Conservation (phyloP, 2,888 invertebrate species). For the Galeruca laticollis region DNA sequence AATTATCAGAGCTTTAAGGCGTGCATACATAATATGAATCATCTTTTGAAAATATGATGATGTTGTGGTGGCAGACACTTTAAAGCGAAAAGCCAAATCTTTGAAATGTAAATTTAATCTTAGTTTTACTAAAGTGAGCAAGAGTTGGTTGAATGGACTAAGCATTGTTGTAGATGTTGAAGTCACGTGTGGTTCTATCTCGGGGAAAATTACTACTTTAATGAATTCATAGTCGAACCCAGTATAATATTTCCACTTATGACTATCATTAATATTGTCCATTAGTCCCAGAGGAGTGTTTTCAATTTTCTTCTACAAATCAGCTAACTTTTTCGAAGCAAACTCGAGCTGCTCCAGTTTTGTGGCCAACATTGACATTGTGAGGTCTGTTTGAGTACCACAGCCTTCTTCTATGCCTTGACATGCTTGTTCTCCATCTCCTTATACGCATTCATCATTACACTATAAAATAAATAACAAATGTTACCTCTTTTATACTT, state of each 20-base stretch:
- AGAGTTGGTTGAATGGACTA: slow-evolving; percentile 31
- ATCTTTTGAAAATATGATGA: slow-evolving; percentile 28
- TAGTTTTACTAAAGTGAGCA: slow-evolving; percentile 35
- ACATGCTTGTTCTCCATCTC: too few species aligned
- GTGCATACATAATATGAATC: slow-evolving; percentile 28
- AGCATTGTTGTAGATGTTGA: slow-evolving; percentile 23
- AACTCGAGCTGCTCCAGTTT: neutral
- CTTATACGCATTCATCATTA: too few species aligned
- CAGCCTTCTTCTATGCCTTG: too few species aligned
- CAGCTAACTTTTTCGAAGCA: neutral
- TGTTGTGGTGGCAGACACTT: slow-evolving; percentile 25
- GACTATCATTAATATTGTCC: neutral
- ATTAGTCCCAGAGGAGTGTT: slow-evolving; percentile 19
- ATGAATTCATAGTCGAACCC: slow-evolving; percentile 29
- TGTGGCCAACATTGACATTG: slow-evolving; percentile 6
- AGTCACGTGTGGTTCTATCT: too few species aligned
- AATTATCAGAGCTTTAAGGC: slow-evolving; percentile 36
- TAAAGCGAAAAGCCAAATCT: slow-evolving; percentile 34
- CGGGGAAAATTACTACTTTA: slow-evolving; percentile 19
- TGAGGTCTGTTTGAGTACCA: too few species aligned
- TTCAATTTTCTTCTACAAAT: too few species aligned
- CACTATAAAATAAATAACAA: too few species aligned
- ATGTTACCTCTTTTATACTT: too few species aligned
- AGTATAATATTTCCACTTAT: slow-evolving; percentile 26
- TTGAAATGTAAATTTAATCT: slow-evolving; percentile 38